phyloP scores from a whole-genome alignment of 1,140 invertebrate species.

The Drosophila triauraria region DNA sequence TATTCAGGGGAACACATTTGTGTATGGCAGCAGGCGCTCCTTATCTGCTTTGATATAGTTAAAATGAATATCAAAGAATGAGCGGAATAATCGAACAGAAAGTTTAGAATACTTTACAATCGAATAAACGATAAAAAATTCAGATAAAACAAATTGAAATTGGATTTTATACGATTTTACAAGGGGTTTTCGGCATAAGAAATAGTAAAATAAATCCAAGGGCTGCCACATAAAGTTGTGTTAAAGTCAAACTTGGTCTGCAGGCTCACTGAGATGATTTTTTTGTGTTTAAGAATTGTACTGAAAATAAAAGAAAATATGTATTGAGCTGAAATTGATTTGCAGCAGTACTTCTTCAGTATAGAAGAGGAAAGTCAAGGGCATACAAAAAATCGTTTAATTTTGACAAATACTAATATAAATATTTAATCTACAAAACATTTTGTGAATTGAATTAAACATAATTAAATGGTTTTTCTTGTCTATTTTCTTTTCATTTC shows the following conservation, averaged over 20 bases:
- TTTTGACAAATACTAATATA: too few relatives aligned
- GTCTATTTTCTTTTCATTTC: background rate
- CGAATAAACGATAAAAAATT: background rate
- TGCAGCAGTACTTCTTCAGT: too few relatives aligned
- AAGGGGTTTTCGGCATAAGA: background rate
- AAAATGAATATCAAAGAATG: constrained; percentile 24
- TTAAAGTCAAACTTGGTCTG: too few relatives aligned
- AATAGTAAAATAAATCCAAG: background rate
- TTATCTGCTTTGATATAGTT: constrained; percentile 14
- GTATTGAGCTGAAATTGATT: too few relatives aligned
- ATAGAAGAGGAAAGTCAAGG: too few relatives aligned
- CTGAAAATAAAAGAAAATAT: too few relatives aligned
- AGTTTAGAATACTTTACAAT: background rate
- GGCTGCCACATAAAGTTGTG: background rate
- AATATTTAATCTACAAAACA: too few relatives aligned
- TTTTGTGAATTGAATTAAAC: background rate
- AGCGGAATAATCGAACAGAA: background rate
- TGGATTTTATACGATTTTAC: background rate
- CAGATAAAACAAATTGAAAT: constrained; percentile 1
- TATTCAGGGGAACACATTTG: constrained; percentile 7
- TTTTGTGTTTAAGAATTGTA: background rate
- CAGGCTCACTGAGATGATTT: background rate
- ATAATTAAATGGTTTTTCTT: background rate
- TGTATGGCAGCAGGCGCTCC: constrained; percentile 1
- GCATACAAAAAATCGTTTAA: too few relatives aligned